These are phyloP conservation scores for Lithophane semibrunnea DNA, from an alignment of 2,888 invertebrate species.

Conservation along the genomic window DNA sequence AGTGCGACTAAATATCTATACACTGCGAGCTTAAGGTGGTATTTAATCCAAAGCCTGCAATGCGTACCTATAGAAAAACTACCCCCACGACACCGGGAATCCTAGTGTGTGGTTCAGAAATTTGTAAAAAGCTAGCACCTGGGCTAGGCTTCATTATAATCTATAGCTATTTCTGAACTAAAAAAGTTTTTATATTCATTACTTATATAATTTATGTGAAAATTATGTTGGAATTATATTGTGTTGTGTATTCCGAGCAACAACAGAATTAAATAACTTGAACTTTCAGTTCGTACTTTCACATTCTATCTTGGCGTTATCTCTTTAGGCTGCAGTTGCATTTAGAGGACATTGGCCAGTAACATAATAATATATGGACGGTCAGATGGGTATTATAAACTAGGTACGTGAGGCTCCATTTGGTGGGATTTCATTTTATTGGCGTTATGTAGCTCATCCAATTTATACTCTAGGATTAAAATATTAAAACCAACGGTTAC, in stretches of 20 bases:
- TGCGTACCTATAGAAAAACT: background rate
- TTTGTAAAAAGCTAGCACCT: too few species aligned
- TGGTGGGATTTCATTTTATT: constrained; percentile 6
- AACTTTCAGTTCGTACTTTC: constrained; percentile 39
- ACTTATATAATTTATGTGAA: background rate
- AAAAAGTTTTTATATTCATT: too few species aligned
- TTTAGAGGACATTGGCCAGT: background rate
- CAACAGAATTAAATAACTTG: constrained; percentile 17
- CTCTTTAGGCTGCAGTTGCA: constrained; percentile 9
- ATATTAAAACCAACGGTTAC: constrained; percentile 1
- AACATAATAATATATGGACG: background rate
- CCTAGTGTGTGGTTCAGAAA: too few species aligned
- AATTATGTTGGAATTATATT: background rate
- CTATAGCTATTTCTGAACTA: too few species aligned
- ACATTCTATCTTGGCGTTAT: constrained; percentile 22
- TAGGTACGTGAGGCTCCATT: background rate
- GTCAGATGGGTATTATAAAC: background rate
- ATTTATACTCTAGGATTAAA: constrained; percentile 16
- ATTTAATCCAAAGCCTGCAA: background rate
- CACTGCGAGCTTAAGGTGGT: background rate
- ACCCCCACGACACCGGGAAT: too few species aligned
- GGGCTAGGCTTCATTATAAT: too few species aligned
- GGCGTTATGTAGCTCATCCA: background rate
- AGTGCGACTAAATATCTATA: background rate
- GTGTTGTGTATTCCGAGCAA: constrained; percentile 12